Percentiles rank a stretch among this genome's conserved stretches.
Evolutionary conservation across 1,140 invertebrate species (phyloP).

Genomic region (Leguminivora glycinivorella): DNA sequence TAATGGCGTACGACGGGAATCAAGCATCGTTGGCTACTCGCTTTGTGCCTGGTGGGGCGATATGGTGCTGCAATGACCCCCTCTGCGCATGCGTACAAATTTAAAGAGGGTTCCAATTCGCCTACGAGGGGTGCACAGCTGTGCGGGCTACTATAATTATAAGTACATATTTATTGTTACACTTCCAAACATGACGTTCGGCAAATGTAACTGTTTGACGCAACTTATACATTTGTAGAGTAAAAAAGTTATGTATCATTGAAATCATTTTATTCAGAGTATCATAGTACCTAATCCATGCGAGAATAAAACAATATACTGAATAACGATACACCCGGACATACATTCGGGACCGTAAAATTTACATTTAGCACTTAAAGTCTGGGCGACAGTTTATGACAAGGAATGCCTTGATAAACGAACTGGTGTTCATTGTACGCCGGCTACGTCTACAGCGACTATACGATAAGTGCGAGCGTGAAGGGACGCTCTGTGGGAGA

Average conservation of each 20-base stretch:
- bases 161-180: conserved; percentile 9
- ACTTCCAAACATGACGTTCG: background rate
- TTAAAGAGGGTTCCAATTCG: conserved; percentile 63
- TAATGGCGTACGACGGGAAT: conserved; percentile 44
- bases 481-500: conserved; percentile 65
- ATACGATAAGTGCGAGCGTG: conserved; percentile 53
- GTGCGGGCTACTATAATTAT: conserved; percentile 38
- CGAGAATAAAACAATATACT: background rate
- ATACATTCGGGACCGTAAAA: background rate
- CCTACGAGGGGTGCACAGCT: conserved; percentile 69
- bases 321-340: background rate
- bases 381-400: background rate
- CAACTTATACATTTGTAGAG: background rate
- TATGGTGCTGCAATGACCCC: conserved; percentile 55
- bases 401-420: conserved; percentile 36
- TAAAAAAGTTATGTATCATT: background rate
- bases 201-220: background rate
- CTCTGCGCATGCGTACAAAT: conserved; percentile 68
- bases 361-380: background rate
- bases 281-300: background rate
- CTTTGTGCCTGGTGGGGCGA: conserved; percentile 49
- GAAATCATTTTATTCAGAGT: background rate
- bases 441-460: conserved; percentile 35
- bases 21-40: conserved; percentile 61
- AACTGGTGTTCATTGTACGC: conserved; percentile 30